Base-by-base conservation (phyloP, 2,797 vertebrate genomes). In the Chloroceryle amazona region DNA sequence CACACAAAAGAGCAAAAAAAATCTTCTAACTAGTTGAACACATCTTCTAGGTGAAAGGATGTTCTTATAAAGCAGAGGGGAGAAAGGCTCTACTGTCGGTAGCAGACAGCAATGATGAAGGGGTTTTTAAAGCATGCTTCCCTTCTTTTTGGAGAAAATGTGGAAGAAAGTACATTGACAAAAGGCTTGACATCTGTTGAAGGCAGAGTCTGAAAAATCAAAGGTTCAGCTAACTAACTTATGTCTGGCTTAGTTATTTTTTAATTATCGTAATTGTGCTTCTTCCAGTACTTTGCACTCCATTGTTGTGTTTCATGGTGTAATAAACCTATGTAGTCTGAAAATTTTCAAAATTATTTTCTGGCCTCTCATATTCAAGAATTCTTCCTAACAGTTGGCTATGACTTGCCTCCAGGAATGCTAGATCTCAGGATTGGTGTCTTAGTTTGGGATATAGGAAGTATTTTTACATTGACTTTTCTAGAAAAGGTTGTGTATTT, bases 21-120 rank as follows among this genome's bases (percentile, higher is more conserved):
- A 33, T 47, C 18, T 58, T 39, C 0, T 20, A n/a, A n/a, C 4
- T 44, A 5, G 0, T 13, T 58, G 4, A 18, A 3, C 37, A 4
- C 22, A 9, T 58, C 18, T 68, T 57, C 16, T 35, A 67, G 9
- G 4, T 20, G n/a, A 79, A 66, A 5, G 5, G n/a, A 83, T 62
- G 58, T 22, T n/a, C n/a, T n/a, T 8, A 57, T 41, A 42, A 86
- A 23, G 6, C 5, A 39, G 22, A 44, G 26, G 10, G 6, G 17
- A 74, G 42, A 79, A 39, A 28, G 23, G 14, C 11, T 71, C 66
- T 51, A 19, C 60, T 26, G 7, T 8, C 19, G 13, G 10, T 70
- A 21, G 28, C 10, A 39, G 42, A n/a, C 28, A 85, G 47, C 28
- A 54, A 39, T 7, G 25, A 8, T 41, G 18, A 61, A 71, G 46